Evolutionary conservation across 2,888 invertebrate species (phyloP), one percentile per base, ranked within the genome.

Genomic region (Orchesellides sinensis): DNA sequence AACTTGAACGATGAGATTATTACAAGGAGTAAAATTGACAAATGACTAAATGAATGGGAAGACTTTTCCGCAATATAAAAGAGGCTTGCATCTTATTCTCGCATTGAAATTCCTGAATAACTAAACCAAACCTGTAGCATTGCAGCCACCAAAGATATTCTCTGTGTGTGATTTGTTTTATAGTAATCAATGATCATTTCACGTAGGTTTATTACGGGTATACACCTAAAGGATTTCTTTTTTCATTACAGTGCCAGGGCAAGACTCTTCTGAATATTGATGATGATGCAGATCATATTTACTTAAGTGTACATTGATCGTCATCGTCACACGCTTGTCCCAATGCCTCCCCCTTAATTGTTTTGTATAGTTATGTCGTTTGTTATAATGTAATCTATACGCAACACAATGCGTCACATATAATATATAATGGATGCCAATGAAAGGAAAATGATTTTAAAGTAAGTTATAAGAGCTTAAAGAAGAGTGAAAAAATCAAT

Each of bases 401-500:
- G 29, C 61, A 21, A 32, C 59, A 32, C 56, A 56, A 40, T 40
- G 40, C 40, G 10, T 40, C 10, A 14, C 40, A n/a, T 40, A n/a
- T 25, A 56, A 56, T 14, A 27, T 21, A 21, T 5, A 5, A 19
- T 21, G 19, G 23, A 65, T 25, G 65, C 65, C 21, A 77, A 66
- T 32, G 66, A 68, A 77, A 77, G 68, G 32, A 68, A 77, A 77
- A 66, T 56, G 54, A 27, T 66, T 75, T 27, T 61, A 6, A 32
- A 27, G 63, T 49, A 45, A 25, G 52, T 17, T 25, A 19, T n/a
- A n/a, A n/a, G n/a, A n/a, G n/a, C n/a, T n/a, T n/a, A n/a, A n/a
- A n/a, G n/a, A n/a, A n/a, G n/a, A n/a, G n/a, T n/a, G n/a, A 52
- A 75, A 77, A 77, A 77, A 77, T 77, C 68, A 56, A 77, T 77